These are phyloP conservation scores for Channa striata DNA, from an alignment of 2,797 vertebrate species.

Conservation along the genomic window DNA sequence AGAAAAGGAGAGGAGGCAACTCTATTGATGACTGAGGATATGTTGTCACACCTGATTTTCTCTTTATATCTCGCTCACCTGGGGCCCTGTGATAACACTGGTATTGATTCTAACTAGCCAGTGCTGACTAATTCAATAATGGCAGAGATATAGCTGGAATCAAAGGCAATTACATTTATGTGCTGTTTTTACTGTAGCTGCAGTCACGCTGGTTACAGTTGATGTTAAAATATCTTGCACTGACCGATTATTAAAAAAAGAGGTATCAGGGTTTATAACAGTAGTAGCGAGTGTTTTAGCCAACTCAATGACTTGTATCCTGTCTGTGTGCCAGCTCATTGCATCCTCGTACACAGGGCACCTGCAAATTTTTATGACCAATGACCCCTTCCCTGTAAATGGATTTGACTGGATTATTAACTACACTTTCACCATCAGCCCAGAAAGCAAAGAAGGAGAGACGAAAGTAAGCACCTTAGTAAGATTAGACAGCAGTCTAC, in stretches of 20 bases:
- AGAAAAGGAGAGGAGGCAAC: conserved; percentile 64
- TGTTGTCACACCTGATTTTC: conserved; percentile 78
- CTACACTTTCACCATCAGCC: conserved; percentile 27
- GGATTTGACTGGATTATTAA: conserved; percentile 30
- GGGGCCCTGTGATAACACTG: conserved; percentile 71
- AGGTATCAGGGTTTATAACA: neutral
- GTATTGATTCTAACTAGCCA: conserved; percentile 69
- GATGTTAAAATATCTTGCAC: conserved; percentile 26
- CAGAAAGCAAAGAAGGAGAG: neutral
- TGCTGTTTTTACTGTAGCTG: conserved; percentile 26
- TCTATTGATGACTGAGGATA: conserved; percentile 70
- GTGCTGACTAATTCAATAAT: conserved; percentile 69
- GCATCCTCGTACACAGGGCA: conserved; percentile 16
- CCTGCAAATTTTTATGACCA: conserved; percentile 20
- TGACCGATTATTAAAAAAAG: conserved; percentile 37
- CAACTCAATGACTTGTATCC: conserved; percentile 14
- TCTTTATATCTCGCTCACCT: conserved; percentile 75
- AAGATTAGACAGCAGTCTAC: no score
- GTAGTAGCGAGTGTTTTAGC: conserved; percentile 1
- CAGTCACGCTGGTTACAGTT: conserved; percentile 13
- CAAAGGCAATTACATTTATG: conserved; percentile 61
- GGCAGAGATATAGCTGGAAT: conserved; percentile 47
- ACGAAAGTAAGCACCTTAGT: no score
- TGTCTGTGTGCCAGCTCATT: conserved; percentile 17
- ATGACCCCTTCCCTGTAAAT: conserved; percentile 34